phyloP scores from a whole-genome alignment of 2,888 invertebrate genomes.

The Pristionchus arcanus region DNA sequence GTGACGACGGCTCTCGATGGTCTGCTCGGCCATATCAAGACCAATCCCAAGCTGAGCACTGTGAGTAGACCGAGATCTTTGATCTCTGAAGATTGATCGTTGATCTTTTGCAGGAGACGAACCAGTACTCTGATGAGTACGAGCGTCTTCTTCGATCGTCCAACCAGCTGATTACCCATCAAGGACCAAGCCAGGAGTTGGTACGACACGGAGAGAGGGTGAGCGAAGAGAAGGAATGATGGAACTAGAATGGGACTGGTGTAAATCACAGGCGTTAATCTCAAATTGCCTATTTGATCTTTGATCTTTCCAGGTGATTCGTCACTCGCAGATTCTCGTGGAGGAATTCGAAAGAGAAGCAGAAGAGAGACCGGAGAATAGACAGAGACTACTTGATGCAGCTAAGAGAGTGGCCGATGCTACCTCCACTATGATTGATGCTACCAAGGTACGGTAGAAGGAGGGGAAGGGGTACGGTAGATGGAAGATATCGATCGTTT shows the following conservation, averaged over 20 bases:
- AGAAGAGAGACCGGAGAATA: slow-evolving; percentile 87
- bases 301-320: slow-evolving; percentile 81
- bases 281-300: too few relatives aligned
- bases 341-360: slow-evolving; percentile 91
- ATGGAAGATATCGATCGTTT: neutral
- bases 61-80: slow-evolving; percentile 2
- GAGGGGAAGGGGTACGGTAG: neutral
- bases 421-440: slow-evolving; percentile 94
- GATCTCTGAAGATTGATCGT: neutral
- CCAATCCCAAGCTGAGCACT: slow-evolving; percentile 81
- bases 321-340: slow-evolving; percentile 75
- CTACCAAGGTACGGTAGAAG: slow-evolving; percentile 84
- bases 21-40: slow-evolving; percentile 91
- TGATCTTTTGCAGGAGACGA: slow-evolving; percentile 80
- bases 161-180: slow-evolving; percentile 87
- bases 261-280: too few relatives aligned
- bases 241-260: neutral
- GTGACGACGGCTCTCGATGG: slow-evolving; percentile 92
- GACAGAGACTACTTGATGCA: slow-evolving; percentile 91
- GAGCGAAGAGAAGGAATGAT: neutral
- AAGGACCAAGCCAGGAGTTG: slow-evolving; percentile 59
- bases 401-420: slow-evolving; percentile 96
- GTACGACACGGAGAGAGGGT: slow-evolving; percentile 50
- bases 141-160: slow-evolving; percentile 93
- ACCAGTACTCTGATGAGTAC: slow-evolving; percentile 87